Evolutionary conservation across 2,113 vertebrate species (phyloP), one percentile per base, ranked within the genome.

Genomic region (Boleophthalmus pectinirostris): DNA sequence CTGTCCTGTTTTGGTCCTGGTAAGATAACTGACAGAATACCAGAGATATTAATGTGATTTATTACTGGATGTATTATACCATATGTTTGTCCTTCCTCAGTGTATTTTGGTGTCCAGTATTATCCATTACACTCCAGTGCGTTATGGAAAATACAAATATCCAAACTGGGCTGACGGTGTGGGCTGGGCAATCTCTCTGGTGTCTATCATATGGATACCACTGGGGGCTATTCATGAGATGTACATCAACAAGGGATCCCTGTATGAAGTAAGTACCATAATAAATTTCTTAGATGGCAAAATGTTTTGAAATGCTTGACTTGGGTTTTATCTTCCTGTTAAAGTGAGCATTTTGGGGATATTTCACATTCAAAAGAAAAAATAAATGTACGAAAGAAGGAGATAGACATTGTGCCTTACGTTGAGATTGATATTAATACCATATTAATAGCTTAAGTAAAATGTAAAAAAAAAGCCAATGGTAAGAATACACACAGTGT

Each of bases 161-260:
- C 93, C 93, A 7, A 11, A 71, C 10, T 94, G 93, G 93, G 92
- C 92, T 20, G 88, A 93, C 51, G 82, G 49, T 38, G 46, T 92
- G n/a, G 93, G 93, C 68, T 94, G 91, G 92, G 54, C 79, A 2
- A 29, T 94, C 56, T 92, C 92, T 21, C 73, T 94, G 53, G 51
- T 90, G 70, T 93, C 92, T 20, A 82, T 94, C 1, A 78, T 93
- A 49, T 94, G 93, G 92, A 93, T 94, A 46, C 93, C 93, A 7
- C 72, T 93, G 16, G 91, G 91, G 72, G 92, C 92, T 6, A 64
- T 90, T 56, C 93, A 94, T 14, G 93, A 94, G 78, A 60, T 94
- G 33, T 90, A 23, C 46, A 82, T 53, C 25, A 85, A 69, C 53
- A 80, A 93, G 83, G 93, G 93, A 18, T 85, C 92, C 11, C 20